Conservation (phyloP, 2,113 vertebrate genomes). For the Anhinga rufa region DNA sequence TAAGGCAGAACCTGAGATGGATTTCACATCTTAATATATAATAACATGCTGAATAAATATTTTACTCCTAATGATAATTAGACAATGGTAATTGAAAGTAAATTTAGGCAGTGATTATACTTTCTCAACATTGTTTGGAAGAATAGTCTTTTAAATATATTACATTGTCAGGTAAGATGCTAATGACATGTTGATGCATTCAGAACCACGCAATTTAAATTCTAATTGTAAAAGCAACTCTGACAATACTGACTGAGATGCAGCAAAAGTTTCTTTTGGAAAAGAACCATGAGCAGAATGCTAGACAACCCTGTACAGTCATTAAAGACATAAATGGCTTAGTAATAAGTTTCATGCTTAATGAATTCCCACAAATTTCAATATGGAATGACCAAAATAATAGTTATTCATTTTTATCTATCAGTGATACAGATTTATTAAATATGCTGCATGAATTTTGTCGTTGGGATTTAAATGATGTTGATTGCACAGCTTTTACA, state of each 20-base stretch:
- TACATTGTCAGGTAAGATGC: constrained; percentile 29
- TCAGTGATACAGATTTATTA: not conserved
- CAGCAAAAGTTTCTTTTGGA: constrained; percentile 18
- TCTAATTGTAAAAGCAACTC: constrained; percentile 53
- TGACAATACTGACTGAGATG: constrained; percentile 36
- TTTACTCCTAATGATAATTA: constrained; percentile 56
- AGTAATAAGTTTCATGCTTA: not conserved
- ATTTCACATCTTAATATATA: constrained; percentile 31
- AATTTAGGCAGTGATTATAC: constrained; percentile 52
- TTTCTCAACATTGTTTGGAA: constrained; percentile 56
- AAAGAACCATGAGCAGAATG: constrained; percentile 33
- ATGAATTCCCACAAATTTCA: not conserved
- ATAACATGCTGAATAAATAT: constrained; percentile 17
- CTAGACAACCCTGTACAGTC: not conserved
- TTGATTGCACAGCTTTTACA: not conserved
- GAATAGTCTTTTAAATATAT: constrained; percentile 54
- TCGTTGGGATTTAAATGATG: not conserved
- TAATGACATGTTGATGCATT: constrained; percentile 62
- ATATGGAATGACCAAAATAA: not conserved
- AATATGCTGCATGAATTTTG: not conserved
- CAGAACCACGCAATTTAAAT: constrained; percentile 55
- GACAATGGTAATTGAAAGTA: constrained; percentile 63
- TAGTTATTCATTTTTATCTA: not conserved
- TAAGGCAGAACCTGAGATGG: not conserved
- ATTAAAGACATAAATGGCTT: not conserved